A percentile compares a stretch with the other conserved stretches of the same genome.
phyloP scores from a whole-genome alignment of 2,888 invertebrate species.

The Doris montereyensis region DNA sequence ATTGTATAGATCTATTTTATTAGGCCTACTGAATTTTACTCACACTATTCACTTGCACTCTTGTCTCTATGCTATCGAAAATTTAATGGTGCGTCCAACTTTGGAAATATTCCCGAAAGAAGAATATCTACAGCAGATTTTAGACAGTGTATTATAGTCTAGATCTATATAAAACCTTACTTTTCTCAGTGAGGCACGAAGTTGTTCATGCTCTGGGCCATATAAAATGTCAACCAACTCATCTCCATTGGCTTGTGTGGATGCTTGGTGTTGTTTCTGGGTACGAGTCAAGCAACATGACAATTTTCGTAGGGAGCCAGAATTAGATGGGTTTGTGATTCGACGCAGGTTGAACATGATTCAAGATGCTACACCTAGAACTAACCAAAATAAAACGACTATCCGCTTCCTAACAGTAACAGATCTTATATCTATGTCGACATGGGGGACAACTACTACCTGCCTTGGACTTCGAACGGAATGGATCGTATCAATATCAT shows the following conservation, averaged over 20 bases:
- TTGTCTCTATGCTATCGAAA: too few species aligned
- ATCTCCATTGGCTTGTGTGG: neutral
- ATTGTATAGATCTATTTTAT: too few species aligned
- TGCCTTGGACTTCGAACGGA: too few species aligned
- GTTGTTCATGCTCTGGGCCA: conserved; percentile 57
- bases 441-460: too few species aligned
- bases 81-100: too few species aligned
- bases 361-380: neutral
- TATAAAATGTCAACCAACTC: conserved; percentile 48
- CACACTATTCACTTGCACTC: too few species aligned
- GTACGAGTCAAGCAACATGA: neutral
- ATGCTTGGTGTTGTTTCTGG: neutral
- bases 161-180: conserved; percentile 49
- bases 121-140: neutral
- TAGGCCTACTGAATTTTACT: too few species aligned
- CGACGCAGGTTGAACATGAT: neutral
- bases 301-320: conserved; percentile 5
- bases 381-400: too few species aligned
- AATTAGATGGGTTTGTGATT: neutral
- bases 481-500: too few species aligned
- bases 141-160: neutral
- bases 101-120: too few species aligned
- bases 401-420: too few species aligned
- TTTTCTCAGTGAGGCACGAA: conserved; percentile 59
- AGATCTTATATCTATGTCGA: too few species aligned